Base-by-base conservation (phyloP, 2,888 invertebrate genomes). In the Drosophila suboccidentalis region DNA sequence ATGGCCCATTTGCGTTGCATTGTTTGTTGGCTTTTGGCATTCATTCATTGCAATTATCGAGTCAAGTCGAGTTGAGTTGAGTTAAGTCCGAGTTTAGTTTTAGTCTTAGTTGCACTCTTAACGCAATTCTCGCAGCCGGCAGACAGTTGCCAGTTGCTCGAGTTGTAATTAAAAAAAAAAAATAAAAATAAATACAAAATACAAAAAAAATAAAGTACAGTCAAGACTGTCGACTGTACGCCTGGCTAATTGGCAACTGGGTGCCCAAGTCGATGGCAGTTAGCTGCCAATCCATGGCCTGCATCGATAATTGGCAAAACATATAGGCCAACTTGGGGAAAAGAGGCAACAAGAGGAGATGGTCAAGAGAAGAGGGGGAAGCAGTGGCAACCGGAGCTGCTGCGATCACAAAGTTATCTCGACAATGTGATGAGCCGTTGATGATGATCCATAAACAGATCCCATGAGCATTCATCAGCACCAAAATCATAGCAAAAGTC, bases 221-320 rank as follows among this genome's bases (percentile, higher is more conserved):
- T 36, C 44, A 47, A 58, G 26, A 47, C 38, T 38, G 55, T 55
- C 43, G 43, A 29, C 29, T 29, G 61, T 75, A 46, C 61, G 75
- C 58, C 57, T 51, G 73, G 74, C 82, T 83, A 83, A 83, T 83
- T 83, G 82, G 82, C 87, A 84, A 87, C 84, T 87, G 84, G 73
- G 75, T 60, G 73, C 70, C 72, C 69, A 43, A 60, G 50, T 62
- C 76, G 61, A 29, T 51, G 60, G 47, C 72, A 55, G 60, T 62
- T 64, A 8, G 55, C 61, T 75, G 71, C 71, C 75, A 75, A 75
- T 75, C 55, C 67, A 62, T 41, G 63, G 76, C 51, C 78, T 64
- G 73, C 78, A 78, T 73, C 78, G 76, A 78, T 76, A 76, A 76
- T 76, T 76, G 76, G 76, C 78, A 59, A 62, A 59, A 57, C 62